Base-by-base conservation (phyloP, 2,888 invertebrate genomes). In the Leptopilina drosophilae region DNA sequence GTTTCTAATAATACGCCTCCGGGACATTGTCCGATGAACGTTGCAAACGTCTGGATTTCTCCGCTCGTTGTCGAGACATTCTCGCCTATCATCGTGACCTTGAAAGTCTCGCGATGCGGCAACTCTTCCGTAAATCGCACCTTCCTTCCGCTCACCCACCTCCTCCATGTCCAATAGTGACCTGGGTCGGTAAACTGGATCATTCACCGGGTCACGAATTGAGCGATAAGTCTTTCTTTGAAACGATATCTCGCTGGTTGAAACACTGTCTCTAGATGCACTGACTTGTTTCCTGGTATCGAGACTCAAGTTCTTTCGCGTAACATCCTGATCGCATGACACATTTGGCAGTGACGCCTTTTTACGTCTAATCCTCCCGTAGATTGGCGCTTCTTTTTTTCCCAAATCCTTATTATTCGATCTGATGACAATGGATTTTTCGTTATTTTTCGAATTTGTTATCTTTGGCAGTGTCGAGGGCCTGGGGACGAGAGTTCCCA, bases 391-490 rank as follows among this genome's bases (percentile, higher is more conserved):
- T 33, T 91, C 90, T 65, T 87, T 85, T 14, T 85, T 88, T 0
- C 85, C 82, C 1, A 83, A 84, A 64, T 88, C 87, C 40, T 82
- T 80, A 49, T 82, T 76, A 53, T 81, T 85, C 20, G 33, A 33
- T 33, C 33, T 33, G 3, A 33, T 33, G 33, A 33, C 5, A 33
- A 33, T 33, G 2, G 33, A 33, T 33, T 33, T 5, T 33, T 33
- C 33, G 3, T 33, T 33, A 33, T 0, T 33, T 33, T 49, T 80
- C 9, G 8, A 49, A 7, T 88, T 85, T 12, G 87, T 64, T 42
- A 88, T 86, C 83, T 91, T 91, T 8, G 91, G 91, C 76, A 91
- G 82, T 62, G 91, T 91, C 78, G 91, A 90, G 33, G 91, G 88
- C 82, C 90, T 84, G 15, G 89, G 87, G 8, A 85, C 86, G 69